Evolutionary conservation across 30 jellyfish, hydroid and myxozoan species (phyloP).

Genomic region (Turritopsis dohrnii): DNA sequence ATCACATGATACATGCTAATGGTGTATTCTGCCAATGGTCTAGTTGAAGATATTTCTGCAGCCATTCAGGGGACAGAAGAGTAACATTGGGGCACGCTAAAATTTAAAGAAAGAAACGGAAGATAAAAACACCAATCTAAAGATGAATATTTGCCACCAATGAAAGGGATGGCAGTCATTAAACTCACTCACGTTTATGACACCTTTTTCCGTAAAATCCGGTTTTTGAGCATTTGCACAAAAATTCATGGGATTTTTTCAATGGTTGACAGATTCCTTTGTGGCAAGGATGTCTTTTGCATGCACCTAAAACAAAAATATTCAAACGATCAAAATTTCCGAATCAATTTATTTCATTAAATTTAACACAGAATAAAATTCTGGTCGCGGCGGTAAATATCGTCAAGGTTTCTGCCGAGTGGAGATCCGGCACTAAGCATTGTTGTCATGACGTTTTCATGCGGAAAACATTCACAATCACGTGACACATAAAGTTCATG

Average conservation of each 20-base stretch:
- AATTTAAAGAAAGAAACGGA: background rate
- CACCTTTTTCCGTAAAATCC: conserved; percentile 12
- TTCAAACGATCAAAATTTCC: background rate
- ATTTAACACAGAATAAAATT: no score
- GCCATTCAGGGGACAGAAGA: background rate
- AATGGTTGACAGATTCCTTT: background rate
- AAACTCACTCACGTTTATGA: conserved; percentile 3
- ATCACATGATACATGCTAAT: conserved; percentile 8
- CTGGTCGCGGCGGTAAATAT: no score
- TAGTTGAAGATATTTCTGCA: background rate
- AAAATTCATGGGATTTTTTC: background rate
- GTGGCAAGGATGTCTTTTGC: conserved; percentile 13
- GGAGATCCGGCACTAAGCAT: no score
- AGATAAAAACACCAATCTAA: background rate
- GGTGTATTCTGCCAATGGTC: conserved; percentile 6
- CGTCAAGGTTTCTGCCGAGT: no score
- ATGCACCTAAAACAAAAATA: background rate
- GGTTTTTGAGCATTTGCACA: background rate
- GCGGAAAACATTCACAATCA: no score
- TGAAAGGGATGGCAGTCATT: no score
- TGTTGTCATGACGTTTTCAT: no score
- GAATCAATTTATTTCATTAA: no score
- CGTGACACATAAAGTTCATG: no score
- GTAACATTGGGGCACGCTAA: conserved; percentile 10
- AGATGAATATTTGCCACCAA: background rate